Evolutionary conservation across 2,797 vertebrate genomes (phyloP), one percentile per base, ranked within the genome.

Genomic region (Lagocephalus sceleratus): DNA sequence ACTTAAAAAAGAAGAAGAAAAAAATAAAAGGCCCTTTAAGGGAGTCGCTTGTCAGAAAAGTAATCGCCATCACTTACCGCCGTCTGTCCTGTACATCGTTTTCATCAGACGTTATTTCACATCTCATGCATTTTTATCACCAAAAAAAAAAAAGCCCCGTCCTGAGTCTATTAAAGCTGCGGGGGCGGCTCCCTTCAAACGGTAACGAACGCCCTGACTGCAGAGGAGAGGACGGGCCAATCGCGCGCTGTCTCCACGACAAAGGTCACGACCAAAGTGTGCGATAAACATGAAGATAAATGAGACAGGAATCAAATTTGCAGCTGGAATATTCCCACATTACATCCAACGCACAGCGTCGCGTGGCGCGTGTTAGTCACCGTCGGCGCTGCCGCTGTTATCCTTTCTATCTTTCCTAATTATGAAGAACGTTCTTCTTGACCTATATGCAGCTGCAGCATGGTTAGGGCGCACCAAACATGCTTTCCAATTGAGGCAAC

Each of bases 221-320:
- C 73, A 1, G 63, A 78, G 68, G 52, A 59, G 83, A 71, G 63
- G 64, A 68, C 76, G 20, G 65, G 74, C 83, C 86, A 86, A 87
- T 89, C 85, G 86, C 79, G 70, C 79, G 75, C 63, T 74, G 83
- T 83, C 81, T 86, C 73, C 72, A 17, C 73, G 44, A 60, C 77
- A 88, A 88, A 89, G 88, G 88, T 89, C 84, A 86, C 72, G 82
- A 88, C 81, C 82, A 83, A 85, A 83, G 81, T 84, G 81, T 79
- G 81, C 85, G 86, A 82, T 84, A 82, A 82, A 85, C 82, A 86
- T 85, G 68, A 88, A 87, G 87, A 88, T 78, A 76, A 82, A 90
- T 86, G 79, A 78, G 72, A 74, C 54, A 66, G 59, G 54, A 66
- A 78, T 75, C 58, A 62, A 82, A 73, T 66, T 60, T 41, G 54